These are phyloP conservation scores for Proterorhinus semilunaris DNA, from an alignment of 2,113 vertebrate species.

Conservation along the genomic window DNA sequence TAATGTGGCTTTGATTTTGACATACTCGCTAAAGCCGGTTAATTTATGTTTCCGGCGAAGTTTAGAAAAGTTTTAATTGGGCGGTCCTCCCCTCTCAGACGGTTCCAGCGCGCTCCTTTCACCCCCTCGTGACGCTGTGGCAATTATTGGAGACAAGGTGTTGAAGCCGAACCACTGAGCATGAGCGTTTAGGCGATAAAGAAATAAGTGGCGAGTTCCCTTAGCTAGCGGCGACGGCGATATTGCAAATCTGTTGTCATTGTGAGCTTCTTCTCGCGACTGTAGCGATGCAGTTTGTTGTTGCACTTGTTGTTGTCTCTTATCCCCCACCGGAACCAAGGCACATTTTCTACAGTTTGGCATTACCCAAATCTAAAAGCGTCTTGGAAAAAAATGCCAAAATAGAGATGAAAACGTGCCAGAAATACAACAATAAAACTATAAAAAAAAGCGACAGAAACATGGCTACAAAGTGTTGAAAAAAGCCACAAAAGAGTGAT, in stretches of 20 bases:
- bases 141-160: constrained; percentile 15
- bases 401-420: no score
- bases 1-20: constrained; percentile 2
- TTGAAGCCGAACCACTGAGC: constrained; percentile 4
- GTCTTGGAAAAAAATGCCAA: no score
- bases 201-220: constrained; percentile 7
- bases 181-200: constrained; percentile 9
- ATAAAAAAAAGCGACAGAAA: no score
- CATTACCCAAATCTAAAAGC: no score
- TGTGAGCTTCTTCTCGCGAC: constrained; percentile 1
- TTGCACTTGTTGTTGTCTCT: no score
- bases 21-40: constrained; percentile 9
- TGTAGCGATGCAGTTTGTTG: neutral
- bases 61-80: constrained; percentile 11
- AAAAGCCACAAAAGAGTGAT: no score
- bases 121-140: neutral
- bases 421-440: no score
- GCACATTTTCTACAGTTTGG: no score
- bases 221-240: neutral
- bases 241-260: constrained; percentile 8
- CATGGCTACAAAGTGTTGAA: no score
- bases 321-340: no score
- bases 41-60: constrained; percentile 1
- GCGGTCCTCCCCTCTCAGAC: constrained; percentile 1
- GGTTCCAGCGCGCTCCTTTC: constrained; percentile 1